Evolutionary conservation across 1,140 invertebrate genomes (phyloP).

Genomic region (Ylistrum balloti): DNA sequence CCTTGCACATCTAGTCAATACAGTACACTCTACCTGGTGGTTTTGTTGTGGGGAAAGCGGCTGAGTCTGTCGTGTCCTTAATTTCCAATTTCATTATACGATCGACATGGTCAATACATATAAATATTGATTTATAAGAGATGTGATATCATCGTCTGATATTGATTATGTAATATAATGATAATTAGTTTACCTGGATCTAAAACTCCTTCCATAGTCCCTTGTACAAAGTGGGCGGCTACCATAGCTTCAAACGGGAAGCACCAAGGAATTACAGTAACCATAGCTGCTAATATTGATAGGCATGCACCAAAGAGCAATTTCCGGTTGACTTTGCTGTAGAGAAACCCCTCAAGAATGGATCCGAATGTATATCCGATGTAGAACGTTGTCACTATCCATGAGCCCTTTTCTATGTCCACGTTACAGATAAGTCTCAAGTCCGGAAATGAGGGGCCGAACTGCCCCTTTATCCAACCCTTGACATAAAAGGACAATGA

Average conservation of each 20-base stretch:
- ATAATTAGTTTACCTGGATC: not conserved
- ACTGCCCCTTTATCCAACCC: constrained; percentile 16
- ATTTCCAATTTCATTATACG: no score
- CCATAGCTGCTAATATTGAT: not conserved
- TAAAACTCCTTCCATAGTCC: not conserved
- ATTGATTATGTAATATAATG: not conserved
- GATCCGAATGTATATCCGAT: not conserved
- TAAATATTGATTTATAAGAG: no score
- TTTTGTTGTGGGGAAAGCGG: no score
- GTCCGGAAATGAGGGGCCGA: constrained; percentile 9
- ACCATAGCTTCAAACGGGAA: constrained; percentile 13
- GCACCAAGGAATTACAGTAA: constrained; percentile 16
- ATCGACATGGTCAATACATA: no score
- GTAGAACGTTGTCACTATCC: constrained; percentile 23
- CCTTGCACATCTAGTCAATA: no score
- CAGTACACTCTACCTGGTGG: no score
- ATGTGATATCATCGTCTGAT: no score
- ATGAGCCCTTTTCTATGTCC: not conserved
- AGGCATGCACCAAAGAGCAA: not conserved
- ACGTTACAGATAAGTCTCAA: not conserved
- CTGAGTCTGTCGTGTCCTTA: no score
- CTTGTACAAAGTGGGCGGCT: not conserved
- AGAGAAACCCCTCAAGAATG: not conserved
- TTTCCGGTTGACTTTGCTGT: not conserved
- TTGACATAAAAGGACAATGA: no score